Evolutionary conservation across 2,888 invertebrate species (phyloP).

Genomic region (Nycteola revayana): DNA sequence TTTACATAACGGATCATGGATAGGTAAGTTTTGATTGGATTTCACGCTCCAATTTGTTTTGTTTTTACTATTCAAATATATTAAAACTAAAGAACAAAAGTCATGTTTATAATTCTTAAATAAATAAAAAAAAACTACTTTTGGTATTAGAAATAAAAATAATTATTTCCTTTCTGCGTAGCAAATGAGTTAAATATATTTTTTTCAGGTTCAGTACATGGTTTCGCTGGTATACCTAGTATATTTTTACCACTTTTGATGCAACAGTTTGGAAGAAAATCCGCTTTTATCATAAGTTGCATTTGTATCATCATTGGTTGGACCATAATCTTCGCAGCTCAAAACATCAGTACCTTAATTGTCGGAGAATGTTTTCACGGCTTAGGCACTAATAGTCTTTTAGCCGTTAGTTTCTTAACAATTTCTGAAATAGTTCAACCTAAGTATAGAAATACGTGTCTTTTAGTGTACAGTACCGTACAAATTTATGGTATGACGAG

Average conservation of each 20-base stretch:
- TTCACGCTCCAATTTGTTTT: too few species aligned
- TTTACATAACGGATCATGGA: slow-evolving; percentile 18
- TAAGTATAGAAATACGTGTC: slow-evolving; percentile 14
- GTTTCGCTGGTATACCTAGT: slow-evolving; percentile 25
- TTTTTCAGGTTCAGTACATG: slow-evolving; percentile 26
- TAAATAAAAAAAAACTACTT: too few species aligned
- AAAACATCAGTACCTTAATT: slow-evolving; percentile 4
- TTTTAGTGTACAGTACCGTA: slow-evolving; percentile 12
- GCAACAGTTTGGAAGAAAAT: slow-evolving; percentile 25
- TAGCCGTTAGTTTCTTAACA: slow-evolving; percentile 20
- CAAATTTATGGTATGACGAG: slow-evolving; percentile 19
- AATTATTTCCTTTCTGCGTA: too few species aligned
- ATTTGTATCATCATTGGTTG: slow-evolving; percentile 22
- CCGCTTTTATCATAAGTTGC: slow-evolving; percentile 24
- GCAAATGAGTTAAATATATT: too few species aligned
- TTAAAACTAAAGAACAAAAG: too few species aligned
- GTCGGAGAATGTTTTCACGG: slow-evolving; percentile 28
- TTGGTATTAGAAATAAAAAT: too few species aligned
- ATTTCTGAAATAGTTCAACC: slow-evolving; percentile 26
- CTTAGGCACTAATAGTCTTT: slow-evolving; percentile 18
- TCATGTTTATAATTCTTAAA: too few species aligned
- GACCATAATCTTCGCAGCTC: slow-evolving; percentile 15
- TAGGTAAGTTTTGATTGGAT: too few species aligned
- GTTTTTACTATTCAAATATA: too few species aligned
- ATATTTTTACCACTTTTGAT: slow-evolving; percentile 22